Conservation (phyloP, 2,888 invertebrate genomes). For the Stomorhina lunata region DNA sequence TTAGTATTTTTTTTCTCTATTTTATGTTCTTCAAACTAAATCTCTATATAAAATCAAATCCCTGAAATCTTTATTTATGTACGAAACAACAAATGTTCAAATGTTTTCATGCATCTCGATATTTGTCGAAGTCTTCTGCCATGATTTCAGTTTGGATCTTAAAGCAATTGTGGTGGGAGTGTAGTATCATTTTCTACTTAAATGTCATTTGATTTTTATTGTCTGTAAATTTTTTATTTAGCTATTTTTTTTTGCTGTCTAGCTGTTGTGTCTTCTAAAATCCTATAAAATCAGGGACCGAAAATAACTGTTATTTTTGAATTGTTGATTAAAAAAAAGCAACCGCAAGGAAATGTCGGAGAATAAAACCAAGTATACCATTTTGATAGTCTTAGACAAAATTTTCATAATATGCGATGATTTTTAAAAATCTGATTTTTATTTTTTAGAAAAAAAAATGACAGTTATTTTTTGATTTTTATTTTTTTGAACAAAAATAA, state of each 20-base stretch:
- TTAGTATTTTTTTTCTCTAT: background rate
- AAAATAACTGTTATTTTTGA: too few relatives aligned
- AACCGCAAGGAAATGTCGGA: too few relatives aligned
- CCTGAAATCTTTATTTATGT: conserved; percentile 6
- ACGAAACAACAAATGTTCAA: background rate
- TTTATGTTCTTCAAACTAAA: conserved; percentile 21
- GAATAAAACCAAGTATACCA: too few relatives aligned
- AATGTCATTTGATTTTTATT: conserved; percentile 60
- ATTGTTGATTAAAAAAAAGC: too few relatives aligned
- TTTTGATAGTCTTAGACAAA: too few relatives aligned
- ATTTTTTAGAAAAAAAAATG: too few relatives aligned
- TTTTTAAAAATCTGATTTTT: too few relatives aligned
- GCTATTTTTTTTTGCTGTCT: conserved; percentile 5
- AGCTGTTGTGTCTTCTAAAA: conserved; percentile 21
- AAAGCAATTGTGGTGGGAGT: conserved; percentile 1
- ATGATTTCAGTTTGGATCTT: background rate
- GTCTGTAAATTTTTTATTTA: conserved; percentile 2
- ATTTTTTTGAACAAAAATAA: too few relatives aligned
- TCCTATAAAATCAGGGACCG: too few relatives aligned
- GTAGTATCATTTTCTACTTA: conserved; percentile 49
- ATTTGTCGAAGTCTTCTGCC: conserved; percentile 9
- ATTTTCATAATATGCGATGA: too few relatives aligned
- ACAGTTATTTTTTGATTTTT: too few relatives aligned
- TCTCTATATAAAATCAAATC: conserved; percentile 48
- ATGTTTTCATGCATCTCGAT: background rate